Conservation (phyloP, 2,888 invertebrate species). For the Tetropium fuscum region DNA sequence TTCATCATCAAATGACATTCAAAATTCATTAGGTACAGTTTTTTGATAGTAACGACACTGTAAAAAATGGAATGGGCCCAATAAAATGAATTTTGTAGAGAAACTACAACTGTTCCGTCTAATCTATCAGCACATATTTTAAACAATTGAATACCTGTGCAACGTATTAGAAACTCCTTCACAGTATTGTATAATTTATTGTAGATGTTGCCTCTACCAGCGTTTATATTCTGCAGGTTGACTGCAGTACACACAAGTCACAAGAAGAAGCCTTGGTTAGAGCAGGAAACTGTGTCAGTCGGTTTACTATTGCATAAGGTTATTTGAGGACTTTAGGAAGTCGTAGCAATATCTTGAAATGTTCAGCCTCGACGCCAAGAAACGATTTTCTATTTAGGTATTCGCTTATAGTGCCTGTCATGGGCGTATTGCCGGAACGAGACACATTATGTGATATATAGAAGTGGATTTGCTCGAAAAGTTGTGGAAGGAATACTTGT, state of each 20-base stretch:
- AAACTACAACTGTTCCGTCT: too few relatives aligned
- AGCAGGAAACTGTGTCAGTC: constrained; percentile 29
- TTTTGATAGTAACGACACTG: too few relatives aligned
- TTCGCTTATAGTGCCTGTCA: constrained; percentile 14
- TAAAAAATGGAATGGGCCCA: too few relatives aligned
- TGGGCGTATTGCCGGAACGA: constrained; percentile 13
- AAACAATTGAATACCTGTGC: too few relatives aligned
- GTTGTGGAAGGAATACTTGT: constrained; percentile 8
- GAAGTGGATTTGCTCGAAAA: neutral
- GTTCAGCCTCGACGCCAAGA: constrained; percentile 18
- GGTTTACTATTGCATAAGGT: constrained; percentile 27
- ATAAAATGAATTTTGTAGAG: too few relatives aligned
- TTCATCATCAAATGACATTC: too few relatives aligned
- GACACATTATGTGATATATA: constrained; percentile 11
- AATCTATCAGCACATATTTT: too few relatives aligned
- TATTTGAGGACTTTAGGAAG: constrained; percentile 23
- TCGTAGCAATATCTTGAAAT: constrained; percentile 26
- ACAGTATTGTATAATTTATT: too few relatives aligned
- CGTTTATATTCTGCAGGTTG: constrained; percentile 7
- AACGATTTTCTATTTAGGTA: constrained; percentile 13
- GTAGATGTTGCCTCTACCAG: constrained; percentile 4
- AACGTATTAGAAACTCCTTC: too few relatives aligned
- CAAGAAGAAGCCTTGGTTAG: constrained; percentile 7
- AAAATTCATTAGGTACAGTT: too few relatives aligned
- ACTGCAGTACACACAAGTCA: constrained; percentile 19